Evolutionary conservation across 2,113 vertebrate species (phyloP), one percentile per base, ranked within the genome.

Genomic region (Ondatra zibethicus): DNA sequence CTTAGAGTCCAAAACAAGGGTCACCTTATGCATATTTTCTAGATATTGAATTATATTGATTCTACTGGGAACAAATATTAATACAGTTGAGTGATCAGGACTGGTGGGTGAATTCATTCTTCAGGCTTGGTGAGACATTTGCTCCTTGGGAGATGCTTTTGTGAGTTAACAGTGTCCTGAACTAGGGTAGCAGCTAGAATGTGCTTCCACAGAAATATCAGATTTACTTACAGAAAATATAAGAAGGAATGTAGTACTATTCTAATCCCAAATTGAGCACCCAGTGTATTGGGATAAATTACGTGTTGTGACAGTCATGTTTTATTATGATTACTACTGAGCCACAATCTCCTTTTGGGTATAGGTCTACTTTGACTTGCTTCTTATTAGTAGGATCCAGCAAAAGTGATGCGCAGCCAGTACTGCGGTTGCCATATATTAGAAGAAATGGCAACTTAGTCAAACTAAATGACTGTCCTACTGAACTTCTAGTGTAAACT

Each of bases 141-240:
- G 21, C 58, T 52, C 42, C 68, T 82, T 63, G 36, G 31, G 25
- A 93, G 39, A 93, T 8, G 50, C 1, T 63, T 58, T 81, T 11
- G 25, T 87, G 94, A 81, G 2, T 42, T 76, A 82, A 82, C 10
- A 52, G 19, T 89, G 47, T n/a, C 42, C 89, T 47, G 66, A 39
- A 94, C 66, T 9, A 89, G 25, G 58, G 45, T 45, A n/a, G 89
- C 92, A 76, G 11, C 8, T 78, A 86, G 47, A 66, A 84, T 50
- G 4, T 33, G 13, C 12, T 89, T 75, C 86, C 27, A 96, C 78
- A 85, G 72, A 94, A 86, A 90, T 76, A 17, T 42, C 31, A 81
- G 47, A 63, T 96, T 86, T 82, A 89, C 36, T 90, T 52, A 39
- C 3, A 89, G 8, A 97, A 89, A 91, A 45, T 13, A 39, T 13